Base-by-base conservation (phyloP, 1,140 invertebrate species). In the Telenomus remus region DNA sequence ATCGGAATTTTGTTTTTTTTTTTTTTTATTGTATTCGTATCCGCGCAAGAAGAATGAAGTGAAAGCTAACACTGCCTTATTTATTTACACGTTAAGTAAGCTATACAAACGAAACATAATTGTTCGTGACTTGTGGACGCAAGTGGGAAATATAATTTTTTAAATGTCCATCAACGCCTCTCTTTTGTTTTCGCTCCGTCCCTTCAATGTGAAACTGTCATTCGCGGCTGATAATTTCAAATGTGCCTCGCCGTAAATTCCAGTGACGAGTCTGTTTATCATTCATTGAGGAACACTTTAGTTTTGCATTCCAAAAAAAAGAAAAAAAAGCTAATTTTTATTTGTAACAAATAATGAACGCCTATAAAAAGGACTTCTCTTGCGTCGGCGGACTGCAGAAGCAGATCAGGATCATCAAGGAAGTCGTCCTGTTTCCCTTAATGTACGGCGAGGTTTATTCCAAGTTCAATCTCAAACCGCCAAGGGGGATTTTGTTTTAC, bases 401-500 rank as follows among this genome's bases (percentile, higher is more conserved):
- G 43, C 92, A 94, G 75, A 89, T 95, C 4, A 87, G 90, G 66
- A 88, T 91, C 12, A 87, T 95, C 4, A 94, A 93, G 80, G 94
- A 95, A 84, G 93, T 93, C 75, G 88, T 95, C 6, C 82, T 94
- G 6, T 91, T 93, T 75, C 93, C 94, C 13, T 82, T 95, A 63
- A 88, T 92, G 63, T 93, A 94, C 76, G 91, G 92, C 2, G 92
- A 94, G 60, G 86, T 94, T 37, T 94, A 92, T 80, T 82, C 90
- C 1, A 90, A 91, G 77, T 91, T 94, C 69, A 91, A 92, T 68
- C 87, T 95, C 11, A 90, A 89, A 69, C 91, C 93, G 42, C 93
- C 94, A 0, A 84, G 91, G 60, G 94, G 94, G 13, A 90, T 95
- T 42, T 82, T 95, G 2, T 91, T 95, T 80, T 92, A 94, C 84